These are phyloP conservation scores for Gadopsis marmoratus DNA, from an alignment of 2,797 vertebrate genomes.

Conservation along the genomic window DNA sequence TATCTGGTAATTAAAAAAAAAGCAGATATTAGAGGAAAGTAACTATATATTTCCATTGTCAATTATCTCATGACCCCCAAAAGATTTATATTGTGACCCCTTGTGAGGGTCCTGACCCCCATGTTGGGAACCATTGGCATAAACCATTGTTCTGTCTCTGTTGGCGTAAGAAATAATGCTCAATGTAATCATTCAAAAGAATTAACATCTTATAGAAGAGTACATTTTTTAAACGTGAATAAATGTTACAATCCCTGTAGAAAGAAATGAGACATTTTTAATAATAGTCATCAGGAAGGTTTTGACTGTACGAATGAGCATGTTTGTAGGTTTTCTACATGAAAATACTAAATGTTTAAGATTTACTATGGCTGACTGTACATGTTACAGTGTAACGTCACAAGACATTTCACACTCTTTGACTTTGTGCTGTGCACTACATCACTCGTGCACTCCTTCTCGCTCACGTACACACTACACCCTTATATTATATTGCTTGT, in stretches of 20 bases:
- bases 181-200: background rate
- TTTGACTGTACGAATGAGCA: background rate
- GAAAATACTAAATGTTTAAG: conserved; percentile 21
- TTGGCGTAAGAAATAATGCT: background rate
- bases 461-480: conserved; percentile 21
- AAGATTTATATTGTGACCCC: background rate
- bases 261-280: background rate
- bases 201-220: background rate
- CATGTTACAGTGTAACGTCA: conserved; percentile 48
- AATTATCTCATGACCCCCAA: background rate
- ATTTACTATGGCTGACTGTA: background rate
- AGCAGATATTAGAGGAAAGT: background rate
- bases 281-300: background rate
- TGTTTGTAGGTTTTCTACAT: conserved; percentile 9
- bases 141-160: background rate
- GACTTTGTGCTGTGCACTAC: conserved; percentile 18
- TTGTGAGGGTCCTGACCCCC: background rate
- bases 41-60: background rate
- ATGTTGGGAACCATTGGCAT: background rate
- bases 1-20: background rate
- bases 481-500: conserved; percentile 51
- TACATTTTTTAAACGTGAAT: background rate
- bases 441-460: conserved; percentile 9
- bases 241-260: background rate
- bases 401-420: conserved; percentile 50